Percentiles rank a stretch among this genome's conserved stretches.
Conservation (phyloP, 2,888 invertebrate genomes). For the Ochropacha duplaris region DNA sequence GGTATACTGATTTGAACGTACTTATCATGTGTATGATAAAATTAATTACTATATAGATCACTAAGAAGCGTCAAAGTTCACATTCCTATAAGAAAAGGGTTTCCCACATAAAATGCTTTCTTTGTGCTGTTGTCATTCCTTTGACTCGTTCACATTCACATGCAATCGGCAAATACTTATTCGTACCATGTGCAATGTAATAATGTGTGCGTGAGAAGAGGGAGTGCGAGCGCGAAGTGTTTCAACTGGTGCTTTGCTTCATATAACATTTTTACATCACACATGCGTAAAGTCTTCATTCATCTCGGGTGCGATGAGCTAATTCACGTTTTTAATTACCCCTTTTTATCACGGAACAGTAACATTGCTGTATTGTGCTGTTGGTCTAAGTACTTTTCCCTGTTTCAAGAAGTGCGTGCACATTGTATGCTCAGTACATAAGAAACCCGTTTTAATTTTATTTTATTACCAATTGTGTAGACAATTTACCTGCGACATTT, state of each 20-base stretch:
- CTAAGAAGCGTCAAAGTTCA: not conserved
- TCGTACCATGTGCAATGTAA: constrained; percentile 7
- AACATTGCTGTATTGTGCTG: constrained; percentile 7
- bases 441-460: not conserved
- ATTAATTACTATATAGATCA: not conserved
- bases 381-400: constrained; percentile 4
- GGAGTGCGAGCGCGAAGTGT: constrained; percentile 5
- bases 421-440: not conserved
- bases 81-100: constrained; percentile 6
- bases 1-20: not conserved
- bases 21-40: no score
- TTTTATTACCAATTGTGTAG: not conserved
- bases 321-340: constrained; percentile 2
- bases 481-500: not conserved
- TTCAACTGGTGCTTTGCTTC: not conserved
- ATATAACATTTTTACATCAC: constrained; percentile 6
- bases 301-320: constrained; percentile 7
- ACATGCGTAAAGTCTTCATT: constrained; percentile 6
- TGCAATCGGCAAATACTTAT: constrained; percentile 21
- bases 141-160: constrained; percentile 41
- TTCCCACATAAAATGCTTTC: constrained; percentile 35
- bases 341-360: constrained; percentile 5
- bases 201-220: constrained; percentile 8
- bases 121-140: constrained; percentile 34
- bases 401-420: constrained; percentile 3